These are phyloP conservation scores for Drosophila biarmipes DNA, from an alignment of 1,140 invertebrate genomes.

Conservation along the genomic window DNA sequence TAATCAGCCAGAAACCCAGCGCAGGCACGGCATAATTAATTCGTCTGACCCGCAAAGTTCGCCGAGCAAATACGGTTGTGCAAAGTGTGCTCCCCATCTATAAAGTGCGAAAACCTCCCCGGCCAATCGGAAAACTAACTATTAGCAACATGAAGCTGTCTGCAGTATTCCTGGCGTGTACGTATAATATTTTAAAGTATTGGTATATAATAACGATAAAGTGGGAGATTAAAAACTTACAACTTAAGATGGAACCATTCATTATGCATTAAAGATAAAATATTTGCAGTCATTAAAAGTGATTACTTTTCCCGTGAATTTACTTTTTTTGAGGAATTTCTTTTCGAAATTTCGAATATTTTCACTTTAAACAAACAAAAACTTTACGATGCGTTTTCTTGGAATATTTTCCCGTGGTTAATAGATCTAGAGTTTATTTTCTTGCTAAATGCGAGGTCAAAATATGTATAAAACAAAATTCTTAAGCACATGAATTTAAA, in stretches of 20 bases:
- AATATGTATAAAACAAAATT: neutral
- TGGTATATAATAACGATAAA: neutral
- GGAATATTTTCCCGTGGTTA: neutral
- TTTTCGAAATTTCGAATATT: neutral
- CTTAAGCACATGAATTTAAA: neutral
- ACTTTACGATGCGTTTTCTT: neutral
- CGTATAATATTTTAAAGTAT: slow-evolving; percentile 24
- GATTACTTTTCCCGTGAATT: neutral
- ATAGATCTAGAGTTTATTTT: neutral
- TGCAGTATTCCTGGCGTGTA: slow-evolving; percentile 76
- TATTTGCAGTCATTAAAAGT: neutral
- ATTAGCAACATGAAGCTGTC: slow-evolving; percentile 72
- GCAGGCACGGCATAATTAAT: slow-evolving; percentile 57
- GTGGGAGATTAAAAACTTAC: neutral
- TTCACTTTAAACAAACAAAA: neutral
- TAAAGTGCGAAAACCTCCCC: slow-evolving; percentile 28
- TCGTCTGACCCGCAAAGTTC: slow-evolving; percentile 70
- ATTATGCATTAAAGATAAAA: neutral
- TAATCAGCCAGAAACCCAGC: slow-evolving; percentile 50
- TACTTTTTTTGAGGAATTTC: no score
- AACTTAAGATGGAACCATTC: neutral
- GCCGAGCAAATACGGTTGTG: slow-evolving; percentile 52
- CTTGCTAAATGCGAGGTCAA: neutral
- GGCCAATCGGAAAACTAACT: slow-evolving; percentile 14
- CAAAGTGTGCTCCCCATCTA: slow-evolving; percentile 34